These are phyloP conservation scores for Leucoptera coffeella DNA, from an alignment of 2,888 invertebrate species.

Conservation along the genomic window DNA sequence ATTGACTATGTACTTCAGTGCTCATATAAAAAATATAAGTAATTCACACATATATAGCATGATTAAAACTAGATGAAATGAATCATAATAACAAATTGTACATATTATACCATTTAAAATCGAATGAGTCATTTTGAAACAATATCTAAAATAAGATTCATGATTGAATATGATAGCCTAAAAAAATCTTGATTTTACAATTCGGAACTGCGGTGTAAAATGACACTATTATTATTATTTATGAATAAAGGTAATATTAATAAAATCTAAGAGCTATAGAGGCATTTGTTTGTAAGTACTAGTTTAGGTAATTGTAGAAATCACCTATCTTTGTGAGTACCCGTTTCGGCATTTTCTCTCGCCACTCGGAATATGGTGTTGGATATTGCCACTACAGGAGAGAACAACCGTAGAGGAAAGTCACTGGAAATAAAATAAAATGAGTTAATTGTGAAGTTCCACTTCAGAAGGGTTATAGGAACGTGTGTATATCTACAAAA, in stretches of 20 bases:
- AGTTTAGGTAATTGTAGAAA: conserved; percentile 6
- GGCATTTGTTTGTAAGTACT: conserved; percentile 3
- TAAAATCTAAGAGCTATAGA: not conserved
- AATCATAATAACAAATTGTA: too few species aligned
- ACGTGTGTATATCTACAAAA: not conserved
- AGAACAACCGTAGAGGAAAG: conserved; percentile 70
- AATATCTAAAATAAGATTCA: too few species aligned
- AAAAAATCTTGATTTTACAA: too few species aligned
- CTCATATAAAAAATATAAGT: too few species aligned
- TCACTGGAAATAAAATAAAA: conserved; percentile 46
- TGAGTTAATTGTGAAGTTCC: too few species aligned
- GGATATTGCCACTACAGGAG: conserved; percentile 76
- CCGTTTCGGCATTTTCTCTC: conserved; percentile 26
- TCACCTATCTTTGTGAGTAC: conserved; percentile 26
- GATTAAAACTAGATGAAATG: too few species aligned
- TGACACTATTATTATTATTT: not conserved
- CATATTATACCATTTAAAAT: too few species aligned
- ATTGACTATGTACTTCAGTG: too few species aligned
- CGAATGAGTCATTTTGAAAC: too few species aligned
- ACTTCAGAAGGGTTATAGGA: not conserved
- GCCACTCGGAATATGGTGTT: conserved; percentile 67
- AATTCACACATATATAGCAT: too few species aligned
- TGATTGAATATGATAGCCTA: too few species aligned
- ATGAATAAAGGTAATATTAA: not conserved
- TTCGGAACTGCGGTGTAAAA: not conserved